Evolutionary conservation across 2,113 vertebrate genomes (phyloP).

Genomic region (Eclectus roratus): DNA sequence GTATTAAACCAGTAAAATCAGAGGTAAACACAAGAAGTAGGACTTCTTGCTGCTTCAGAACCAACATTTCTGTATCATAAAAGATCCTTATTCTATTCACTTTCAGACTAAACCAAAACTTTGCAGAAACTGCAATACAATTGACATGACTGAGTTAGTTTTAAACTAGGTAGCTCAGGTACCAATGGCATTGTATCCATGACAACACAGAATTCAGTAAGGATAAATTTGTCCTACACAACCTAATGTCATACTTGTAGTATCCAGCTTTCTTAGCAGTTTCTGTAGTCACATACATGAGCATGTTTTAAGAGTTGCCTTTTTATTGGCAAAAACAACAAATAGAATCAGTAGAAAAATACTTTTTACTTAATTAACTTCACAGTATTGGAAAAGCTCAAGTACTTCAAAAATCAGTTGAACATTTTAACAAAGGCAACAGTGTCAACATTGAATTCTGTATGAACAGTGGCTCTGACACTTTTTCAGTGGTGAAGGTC

Average conservation of each 20-base stretch:
- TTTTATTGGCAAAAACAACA: background rate
- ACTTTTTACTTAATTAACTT: background rate
- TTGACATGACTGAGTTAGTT: background rate
- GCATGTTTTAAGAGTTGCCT: background rate
- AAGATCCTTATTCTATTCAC: background rate
- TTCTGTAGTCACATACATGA: background rate
- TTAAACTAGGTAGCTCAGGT: background rate
- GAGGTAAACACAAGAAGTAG: background rate
- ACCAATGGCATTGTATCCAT: background rate
- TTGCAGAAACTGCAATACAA: background rate
- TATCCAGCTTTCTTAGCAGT: background rate
- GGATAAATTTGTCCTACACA: background rate
- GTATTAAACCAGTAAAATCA: background rate
- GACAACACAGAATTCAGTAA: background rate
- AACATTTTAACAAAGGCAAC: background rate
- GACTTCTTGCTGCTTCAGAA: background rate
- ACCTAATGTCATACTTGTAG: background rate
- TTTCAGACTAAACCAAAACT: background rate
- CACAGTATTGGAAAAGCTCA: background rate
- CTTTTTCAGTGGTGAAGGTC: background rate
- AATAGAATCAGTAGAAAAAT: background rate
- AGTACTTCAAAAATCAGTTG: background rate
- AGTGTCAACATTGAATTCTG: background rate
- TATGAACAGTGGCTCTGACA: background rate
- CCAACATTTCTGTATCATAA: background rate